Conservation (phyloP, 1,140 invertebrate genomes). For the Cyclargus thomasi region DNA sequence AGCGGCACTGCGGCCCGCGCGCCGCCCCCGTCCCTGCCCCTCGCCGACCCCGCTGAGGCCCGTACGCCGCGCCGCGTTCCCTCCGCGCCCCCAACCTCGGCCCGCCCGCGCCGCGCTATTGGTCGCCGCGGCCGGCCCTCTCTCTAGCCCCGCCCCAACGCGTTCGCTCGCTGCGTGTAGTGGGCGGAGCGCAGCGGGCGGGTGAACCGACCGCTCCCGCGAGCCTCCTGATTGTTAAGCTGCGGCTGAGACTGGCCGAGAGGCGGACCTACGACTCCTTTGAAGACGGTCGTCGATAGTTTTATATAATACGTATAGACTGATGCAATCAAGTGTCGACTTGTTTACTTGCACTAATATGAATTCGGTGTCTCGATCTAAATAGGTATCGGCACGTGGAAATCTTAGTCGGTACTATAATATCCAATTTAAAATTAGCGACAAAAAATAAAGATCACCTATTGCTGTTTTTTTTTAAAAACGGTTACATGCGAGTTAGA, state of each 20-base stretch:
- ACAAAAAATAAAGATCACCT: too few relatives aligned
- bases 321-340: too few relatives aligned
- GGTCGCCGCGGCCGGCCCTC: not conserved
- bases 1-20: conserved; percentile 4
- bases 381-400: too few relatives aligned
- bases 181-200: not conserved
- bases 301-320: too few relatives aligned
- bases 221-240: not conserved
- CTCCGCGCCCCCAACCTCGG: not conserved
- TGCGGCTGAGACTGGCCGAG: not conserved
- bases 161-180: not conserved
- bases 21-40: not conserved
- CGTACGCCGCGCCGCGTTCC: not conserved
- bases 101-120: not conserved
- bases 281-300: not conserved
- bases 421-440: too few relatives aligned
- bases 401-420: too few relatives aligned
- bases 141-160: not conserved
- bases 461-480: too few relatives aligned
- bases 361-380: too few relatives aligned
- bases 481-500: too few relatives aligned
- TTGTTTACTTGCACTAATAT: too few relatives aligned
- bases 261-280: not conserved
- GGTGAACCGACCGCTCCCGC: not conserved
- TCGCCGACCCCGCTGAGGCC: too few relatives aligned